phyloP scores from a whole-genome alignment of 2,888 invertebrate species.

The Hydrotaea cyrtoneurina region DNA sequence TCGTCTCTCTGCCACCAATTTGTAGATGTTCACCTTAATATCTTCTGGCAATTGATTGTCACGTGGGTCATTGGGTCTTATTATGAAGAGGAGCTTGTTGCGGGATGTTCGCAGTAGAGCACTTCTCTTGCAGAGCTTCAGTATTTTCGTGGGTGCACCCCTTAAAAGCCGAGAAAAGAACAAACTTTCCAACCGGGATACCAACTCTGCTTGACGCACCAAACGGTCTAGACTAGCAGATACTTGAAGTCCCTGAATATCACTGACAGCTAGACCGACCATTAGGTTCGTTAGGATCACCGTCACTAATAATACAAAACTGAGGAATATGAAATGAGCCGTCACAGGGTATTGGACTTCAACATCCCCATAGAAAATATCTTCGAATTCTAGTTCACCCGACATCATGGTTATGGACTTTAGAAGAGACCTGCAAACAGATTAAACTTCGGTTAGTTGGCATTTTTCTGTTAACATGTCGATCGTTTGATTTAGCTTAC shows the following conservation, averaged over 20 bases:
- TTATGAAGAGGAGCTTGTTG: conserved; percentile 87
- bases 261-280: conserved; percentile 92
- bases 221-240: conserved; percentile 90
- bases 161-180: conserved; percentile 88
- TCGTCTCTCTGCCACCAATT: conserved; percentile 87
- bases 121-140: conserved; percentile 86
- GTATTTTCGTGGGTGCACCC: conserved; percentile 85
- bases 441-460: background rate
- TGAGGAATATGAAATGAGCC: conserved; percentile 88
- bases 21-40: conserved; percentile 87
- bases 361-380: conserved; percentile 87
- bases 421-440: conserved; percentile 81
- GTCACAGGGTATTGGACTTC: conserved; percentile 86
- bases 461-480: background rate
- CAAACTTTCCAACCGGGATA: conserved; percentile 91
- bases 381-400: conserved; percentile 92
- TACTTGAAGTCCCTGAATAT: conserved; percentile 90
- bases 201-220: conserved; percentile 90
- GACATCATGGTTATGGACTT: conserved; percentile 95
- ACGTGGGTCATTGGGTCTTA: conserved; percentile 91
- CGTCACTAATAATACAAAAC: conserved; percentile 90
- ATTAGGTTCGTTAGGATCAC: conserved; percentile 91
- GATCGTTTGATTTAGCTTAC: conserved; percentile 66
- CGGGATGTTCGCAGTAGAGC: conserved; percentile 89
- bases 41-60: conserved; percentile 90